Conservation (phyloP, 2,888 invertebrate species). For the Carpatolechia fugitivella region DNA sequence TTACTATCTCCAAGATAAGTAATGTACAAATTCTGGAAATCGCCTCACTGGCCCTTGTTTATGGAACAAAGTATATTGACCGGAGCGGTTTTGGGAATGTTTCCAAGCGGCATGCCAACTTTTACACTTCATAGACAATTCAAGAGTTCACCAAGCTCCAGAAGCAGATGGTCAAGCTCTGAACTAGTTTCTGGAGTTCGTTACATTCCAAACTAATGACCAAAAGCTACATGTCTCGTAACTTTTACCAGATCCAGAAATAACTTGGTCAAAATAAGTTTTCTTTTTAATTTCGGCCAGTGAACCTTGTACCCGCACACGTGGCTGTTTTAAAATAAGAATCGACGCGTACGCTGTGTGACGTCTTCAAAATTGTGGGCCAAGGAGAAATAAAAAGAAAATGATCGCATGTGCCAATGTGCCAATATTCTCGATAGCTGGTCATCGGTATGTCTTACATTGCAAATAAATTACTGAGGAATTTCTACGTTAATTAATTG, state of each 20-base stretch:
- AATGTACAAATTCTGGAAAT: not conserved
- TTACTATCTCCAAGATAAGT: not conserved
- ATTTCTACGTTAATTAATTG: too few relatives aligned
- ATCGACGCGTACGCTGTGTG: constrained; percentile 27
- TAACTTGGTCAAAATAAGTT: not conserved
- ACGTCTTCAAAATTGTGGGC: constrained; percentile 42
- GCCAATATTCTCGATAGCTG: constrained; percentile 27
- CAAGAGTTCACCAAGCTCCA: not conserved
- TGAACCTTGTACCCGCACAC: constrained; percentile 38
- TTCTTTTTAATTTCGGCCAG: constrained; percentile 40
- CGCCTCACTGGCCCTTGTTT: not conserved
- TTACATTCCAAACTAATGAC: not conserved
- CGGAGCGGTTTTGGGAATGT: constrained; percentile 4
- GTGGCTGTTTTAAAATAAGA: constrained; percentile 31
- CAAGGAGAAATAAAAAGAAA: constrained; percentile 46
- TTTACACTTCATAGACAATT: constrained; percentile 35
- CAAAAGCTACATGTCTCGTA: not conserved
- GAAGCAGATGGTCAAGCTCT: not conserved
- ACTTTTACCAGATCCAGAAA: not conserved
- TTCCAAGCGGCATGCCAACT: constrained; percentile 43
- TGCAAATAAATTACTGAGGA: not conserved
- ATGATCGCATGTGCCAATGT: constrained; percentile 37
- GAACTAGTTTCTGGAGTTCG: not conserved
- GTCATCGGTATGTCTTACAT: constrained; percentile 6
- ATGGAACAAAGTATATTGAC: constrained; percentile 7